These are phyloP conservation scores for Gymnarchus niloticus DNA, from an alignment of 2,113 vertebrate genomes.

Conservation along the genomic window DNA sequence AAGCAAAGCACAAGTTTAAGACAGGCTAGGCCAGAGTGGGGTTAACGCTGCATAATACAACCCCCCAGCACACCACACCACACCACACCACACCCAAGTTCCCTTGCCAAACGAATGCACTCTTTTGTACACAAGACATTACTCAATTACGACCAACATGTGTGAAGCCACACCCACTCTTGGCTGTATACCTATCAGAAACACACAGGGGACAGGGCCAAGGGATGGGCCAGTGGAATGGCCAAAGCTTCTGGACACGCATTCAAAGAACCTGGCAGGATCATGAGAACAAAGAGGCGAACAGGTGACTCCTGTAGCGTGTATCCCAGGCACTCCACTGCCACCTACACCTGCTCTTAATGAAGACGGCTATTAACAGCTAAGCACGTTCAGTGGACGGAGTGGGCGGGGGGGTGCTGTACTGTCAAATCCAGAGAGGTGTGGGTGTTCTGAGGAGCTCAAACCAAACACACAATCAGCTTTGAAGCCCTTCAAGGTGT, in stretches of 20 bases:
- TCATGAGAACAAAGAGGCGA: not conserved
- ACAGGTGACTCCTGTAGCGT: not conserved
- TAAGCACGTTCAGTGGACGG: not conserved
- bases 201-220: not conserved
- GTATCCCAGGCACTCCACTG: not conserved
- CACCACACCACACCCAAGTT: not conserved
- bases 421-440: not conserved
- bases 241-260: not conserved
- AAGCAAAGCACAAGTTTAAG: not conserved
- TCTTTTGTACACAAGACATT: not conserved
- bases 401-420: not conserved
- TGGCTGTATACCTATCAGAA: not conserved
- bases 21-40: not conserved
- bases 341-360: not conserved
- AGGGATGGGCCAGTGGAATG: not conserved
- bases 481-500: not conserved
- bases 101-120: not conserved
- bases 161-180: not conserved
- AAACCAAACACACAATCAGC: not conserved
- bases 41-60: not conserved
- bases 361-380: not conserved
- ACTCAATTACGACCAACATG: not conserved
- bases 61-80: not conserved
- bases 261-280: not conserved
- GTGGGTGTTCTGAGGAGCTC: not conserved